Evolutionary conservation across 2,888 invertebrate species (phyloP).

Genomic region (Drosophila kanekoi): DNA sequence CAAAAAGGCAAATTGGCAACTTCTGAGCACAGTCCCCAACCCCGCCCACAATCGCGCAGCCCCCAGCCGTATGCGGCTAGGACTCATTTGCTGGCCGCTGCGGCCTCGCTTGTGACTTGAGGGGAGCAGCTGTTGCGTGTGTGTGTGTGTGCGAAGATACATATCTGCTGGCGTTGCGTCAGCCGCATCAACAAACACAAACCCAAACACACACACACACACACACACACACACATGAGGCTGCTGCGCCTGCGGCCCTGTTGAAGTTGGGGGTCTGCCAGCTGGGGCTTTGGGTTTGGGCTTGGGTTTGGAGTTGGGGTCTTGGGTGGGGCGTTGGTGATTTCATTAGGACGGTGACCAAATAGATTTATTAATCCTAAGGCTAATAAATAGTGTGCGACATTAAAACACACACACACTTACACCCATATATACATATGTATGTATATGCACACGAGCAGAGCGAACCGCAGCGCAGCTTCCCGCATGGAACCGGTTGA

Average conservation of each 20-base stretch:
- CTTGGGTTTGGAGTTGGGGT: conserved; percentile 14
- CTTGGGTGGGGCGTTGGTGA: conserved; percentile 58
- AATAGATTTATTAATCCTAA: conserved; percentile 85
- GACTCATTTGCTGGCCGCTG: conserved; percentile 58
- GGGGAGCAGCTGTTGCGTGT: conserved; percentile 21
- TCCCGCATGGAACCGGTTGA: conserved; percentile 46
- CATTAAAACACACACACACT: conserved; percentile 53
- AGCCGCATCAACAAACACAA: conserved; percentile 64
- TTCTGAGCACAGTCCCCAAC: conserved; percentile 52
- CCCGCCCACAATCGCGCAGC: neutral
- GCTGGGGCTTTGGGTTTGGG: neutral
- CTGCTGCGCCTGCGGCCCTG: conserved; percentile 37
- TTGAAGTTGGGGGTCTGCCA: conserved; percentile 4
- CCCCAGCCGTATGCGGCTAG: conserved; percentile 10
- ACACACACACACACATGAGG: conserved; percentile 35
- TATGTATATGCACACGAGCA: conserved; percentile 2
- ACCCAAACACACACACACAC: conserved; percentile 41
- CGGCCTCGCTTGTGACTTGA: conserved; percentile 12
- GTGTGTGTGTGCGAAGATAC: conserved; percentile 59
- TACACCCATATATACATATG: neutral
- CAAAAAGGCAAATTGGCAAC: conserved; percentile 83
- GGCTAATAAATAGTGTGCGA: conserved; percentile 84
- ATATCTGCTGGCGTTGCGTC: conserved; percentile 69
- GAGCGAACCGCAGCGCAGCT: conserved; percentile 58
- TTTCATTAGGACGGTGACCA: conserved; percentile 83